These are phyloP conservation scores for Tachystola acroxantha DNA, from an alignment of 2,888 invertebrate species.

Conservation along the genomic window DNA sequence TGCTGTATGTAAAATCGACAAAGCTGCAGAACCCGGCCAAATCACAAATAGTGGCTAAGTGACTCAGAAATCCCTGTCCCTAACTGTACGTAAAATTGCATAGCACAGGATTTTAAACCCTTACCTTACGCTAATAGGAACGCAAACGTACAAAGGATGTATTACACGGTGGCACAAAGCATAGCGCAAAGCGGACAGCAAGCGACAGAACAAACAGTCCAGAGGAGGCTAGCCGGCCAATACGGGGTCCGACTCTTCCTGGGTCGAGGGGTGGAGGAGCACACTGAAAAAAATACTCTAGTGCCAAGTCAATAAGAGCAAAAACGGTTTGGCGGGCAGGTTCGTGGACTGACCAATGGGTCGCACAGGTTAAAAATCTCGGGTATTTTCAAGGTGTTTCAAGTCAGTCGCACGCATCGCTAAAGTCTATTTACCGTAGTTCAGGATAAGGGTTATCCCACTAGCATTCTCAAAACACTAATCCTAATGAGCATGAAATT, in stretches of 20 bases:
- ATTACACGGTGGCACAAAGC: conserved; percentile 36
- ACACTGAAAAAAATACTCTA: conserved; percentile 79
- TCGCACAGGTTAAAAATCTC: conserved; percentile 27
- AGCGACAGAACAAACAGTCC: conserved; percentile 73
- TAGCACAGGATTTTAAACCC: conserved; percentile 10
- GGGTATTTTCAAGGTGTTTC: conserved; percentile 13
- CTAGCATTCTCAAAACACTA: conserved; percentile 77
- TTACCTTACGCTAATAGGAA: conserved; percentile 24
- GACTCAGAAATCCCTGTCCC: no score
- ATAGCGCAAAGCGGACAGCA: conserved; percentile 61
- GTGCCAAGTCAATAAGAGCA: conserved; percentile 73
- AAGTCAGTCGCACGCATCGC: conserved; percentile 10
- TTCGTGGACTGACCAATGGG: conserved; percentile 27
- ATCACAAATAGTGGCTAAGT: no score
- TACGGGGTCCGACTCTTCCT: conserved; percentile 67
- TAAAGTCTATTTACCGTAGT: conserved; percentile 16
- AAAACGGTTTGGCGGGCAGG: conserved; percentile 63
- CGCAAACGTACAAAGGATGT: background rate
- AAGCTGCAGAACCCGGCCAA: no score
- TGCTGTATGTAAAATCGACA: no score
- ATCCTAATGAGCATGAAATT: conserved; percentile 72
- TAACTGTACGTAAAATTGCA: conserved; percentile 3
- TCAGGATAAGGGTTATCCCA: conserved; percentile 50
- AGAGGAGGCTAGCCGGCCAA: conserved; percentile 76
- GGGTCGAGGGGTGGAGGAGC: conserved; percentile 79